Evolutionary conservation across 1,140 invertebrate genomes (phyloP).

Genomic region (Brachionus manjavacas): DNA sequence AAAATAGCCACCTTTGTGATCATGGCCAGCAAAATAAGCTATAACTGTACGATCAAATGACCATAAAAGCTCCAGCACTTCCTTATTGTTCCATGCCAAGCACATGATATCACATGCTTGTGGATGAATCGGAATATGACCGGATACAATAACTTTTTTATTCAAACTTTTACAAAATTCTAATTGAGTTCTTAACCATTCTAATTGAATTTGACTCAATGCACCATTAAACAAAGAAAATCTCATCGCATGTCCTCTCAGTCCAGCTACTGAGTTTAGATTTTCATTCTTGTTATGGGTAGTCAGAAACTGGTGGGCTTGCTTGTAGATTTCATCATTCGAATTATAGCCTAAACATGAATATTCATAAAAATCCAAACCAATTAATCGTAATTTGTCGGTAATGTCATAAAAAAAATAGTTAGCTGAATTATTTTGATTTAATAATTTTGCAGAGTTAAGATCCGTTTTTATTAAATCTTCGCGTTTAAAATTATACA

Average conservation of each 20-base stretch:
- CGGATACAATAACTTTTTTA: conserved; percentile 48
- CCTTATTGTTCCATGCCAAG: conserved; percentile 52
- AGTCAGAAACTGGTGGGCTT: conserved; percentile 45
- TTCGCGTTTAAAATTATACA: conserved; percentile 54
- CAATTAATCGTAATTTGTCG: conserved; percentile 16
- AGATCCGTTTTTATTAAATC: conserved; percentile 46
- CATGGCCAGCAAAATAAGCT: conserved; percentile 52
- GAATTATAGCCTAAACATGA: conserved; percentile 49
- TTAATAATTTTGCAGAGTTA: conserved; percentile 26
- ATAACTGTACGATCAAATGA: conserved; percentile 47
- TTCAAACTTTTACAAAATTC: conserved; percentile 45
- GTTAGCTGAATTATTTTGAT: conserved; percentile 24
- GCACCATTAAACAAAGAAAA: conserved; percentile 55
- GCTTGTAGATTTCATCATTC: conserved; percentile 43
- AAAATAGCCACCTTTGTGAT: conserved; percentile 49
- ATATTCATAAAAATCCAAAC: conserved; percentile 54
- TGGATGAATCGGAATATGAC: conserved; percentile 50
- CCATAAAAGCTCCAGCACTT: conserved; percentile 49
- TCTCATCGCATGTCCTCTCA: conserved; percentile 47
- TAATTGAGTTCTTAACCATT: conserved; percentile 51
- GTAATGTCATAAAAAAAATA: conserved; percentile 23
- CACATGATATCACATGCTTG: conserved; percentile 45
- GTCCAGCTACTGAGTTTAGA: conserved; percentile 48
- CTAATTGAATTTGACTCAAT: conserved; percentile 49
- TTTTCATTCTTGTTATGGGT: conserved; percentile 50